These are phyloP conservation scores for Acrobasis repandana DNA, from an alignment of 2,888 invertebrate species.

Conservation along the genomic window DNA sequence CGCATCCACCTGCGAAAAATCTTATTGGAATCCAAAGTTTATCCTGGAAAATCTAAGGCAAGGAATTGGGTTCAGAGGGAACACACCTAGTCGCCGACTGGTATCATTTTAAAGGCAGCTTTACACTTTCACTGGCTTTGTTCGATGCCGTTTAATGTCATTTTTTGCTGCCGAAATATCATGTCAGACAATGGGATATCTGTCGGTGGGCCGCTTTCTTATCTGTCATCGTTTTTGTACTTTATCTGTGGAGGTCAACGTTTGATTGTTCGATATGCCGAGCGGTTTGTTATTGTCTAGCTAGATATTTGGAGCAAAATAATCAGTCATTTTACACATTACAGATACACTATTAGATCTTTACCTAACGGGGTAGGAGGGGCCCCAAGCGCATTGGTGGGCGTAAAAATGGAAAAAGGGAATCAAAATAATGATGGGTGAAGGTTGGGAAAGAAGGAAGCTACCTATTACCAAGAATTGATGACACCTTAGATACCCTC, in stretches of 20 bases:
- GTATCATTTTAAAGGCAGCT: constrained; percentile 27
- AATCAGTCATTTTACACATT: neutral
- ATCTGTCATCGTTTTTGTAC: constrained; percentile 53
- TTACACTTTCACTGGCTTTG: constrained; percentile 73
- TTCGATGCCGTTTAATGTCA: constrained; percentile 52
- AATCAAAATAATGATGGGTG: too few species aligned
- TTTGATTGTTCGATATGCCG: constrained; percentile 41
- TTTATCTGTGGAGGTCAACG: constrained; percentile 46
- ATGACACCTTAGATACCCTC: too few species aligned
- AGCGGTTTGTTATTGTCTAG: constrained; percentile 23
- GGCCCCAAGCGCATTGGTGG: too few species aligned
- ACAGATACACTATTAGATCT: too few species aligned
- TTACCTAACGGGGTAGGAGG: too few species aligned
- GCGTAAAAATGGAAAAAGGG: too few species aligned
- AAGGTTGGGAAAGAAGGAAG: too few species aligned
- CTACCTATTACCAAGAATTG: too few species aligned
- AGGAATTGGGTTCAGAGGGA: neutral
- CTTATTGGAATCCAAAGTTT: too few species aligned
- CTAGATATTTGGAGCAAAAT: constrained; percentile 20
- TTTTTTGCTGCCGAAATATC: constrained; percentile 62
- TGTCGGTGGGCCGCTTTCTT: constrained; percentile 61
- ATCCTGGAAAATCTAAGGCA: neutral
- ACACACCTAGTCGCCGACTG: constrained; percentile 19
- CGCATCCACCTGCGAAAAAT: too few species aligned
- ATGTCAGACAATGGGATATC: constrained; percentile 57